Conservation (phyloP, 2,797 vertebrate genomes). For the Mormyrops attenuatus region DNA sequence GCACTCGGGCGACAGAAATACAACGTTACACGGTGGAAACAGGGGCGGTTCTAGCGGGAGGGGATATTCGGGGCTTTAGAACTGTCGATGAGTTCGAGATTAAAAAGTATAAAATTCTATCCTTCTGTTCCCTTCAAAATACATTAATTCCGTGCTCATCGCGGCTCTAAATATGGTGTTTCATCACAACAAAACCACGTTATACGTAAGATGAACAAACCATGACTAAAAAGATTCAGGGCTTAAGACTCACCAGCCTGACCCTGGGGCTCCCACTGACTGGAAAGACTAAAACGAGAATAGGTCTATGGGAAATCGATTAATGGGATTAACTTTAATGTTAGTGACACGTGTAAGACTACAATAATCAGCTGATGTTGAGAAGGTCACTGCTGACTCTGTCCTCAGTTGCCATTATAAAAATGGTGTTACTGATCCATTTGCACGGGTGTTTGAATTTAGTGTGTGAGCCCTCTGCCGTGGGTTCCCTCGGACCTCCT, state of each 20-base stretch:
- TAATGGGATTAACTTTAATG: neutral
- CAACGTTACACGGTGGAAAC: neutral
- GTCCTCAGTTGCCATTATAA: neutral
- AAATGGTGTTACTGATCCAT: neutral
- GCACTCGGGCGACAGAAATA: neutral
- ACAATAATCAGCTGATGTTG: neutral
- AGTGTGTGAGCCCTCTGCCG: neutral
- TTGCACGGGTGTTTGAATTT: neutral
- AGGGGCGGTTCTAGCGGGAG: neutral
- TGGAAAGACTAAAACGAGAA: neutral
- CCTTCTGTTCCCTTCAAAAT: neutral
- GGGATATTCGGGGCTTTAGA: neutral
- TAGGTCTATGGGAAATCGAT: neutral
- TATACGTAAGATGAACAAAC: neutral
- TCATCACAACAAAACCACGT: neutral
- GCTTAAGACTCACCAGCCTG: neutral
- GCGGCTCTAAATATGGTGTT: neutral
- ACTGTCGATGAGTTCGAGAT: neutral
- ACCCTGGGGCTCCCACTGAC: neutral
- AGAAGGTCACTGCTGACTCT: neutral
- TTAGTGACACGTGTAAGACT: neutral
- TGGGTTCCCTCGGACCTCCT: neutral
- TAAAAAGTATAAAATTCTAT: neutral
- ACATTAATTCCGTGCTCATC: neutral
- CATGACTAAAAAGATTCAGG: neutral